Base-by-base conservation (phyloP, 2,888 invertebrate genomes). In the Cryptocephalus primarius region DNA sequence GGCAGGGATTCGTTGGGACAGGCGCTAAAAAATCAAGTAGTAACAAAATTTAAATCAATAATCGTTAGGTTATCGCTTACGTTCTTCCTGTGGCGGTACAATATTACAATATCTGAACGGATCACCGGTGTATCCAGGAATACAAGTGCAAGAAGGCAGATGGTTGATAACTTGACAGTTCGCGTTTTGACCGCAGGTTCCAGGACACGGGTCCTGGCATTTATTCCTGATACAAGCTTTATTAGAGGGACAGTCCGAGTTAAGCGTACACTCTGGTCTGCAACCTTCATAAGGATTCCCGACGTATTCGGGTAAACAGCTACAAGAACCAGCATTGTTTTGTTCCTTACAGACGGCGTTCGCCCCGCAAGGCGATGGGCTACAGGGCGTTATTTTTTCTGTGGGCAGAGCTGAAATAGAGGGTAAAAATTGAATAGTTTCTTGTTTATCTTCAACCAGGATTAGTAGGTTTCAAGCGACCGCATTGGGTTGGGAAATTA, bases 241-340 rank as follows among this genome's bases (percentile, higher is more conserved):
- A 61, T 81, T 75, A 56, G 77, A 75, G 32, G 80, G 70, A 66
- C 88, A 89, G 59, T 88, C 88, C 9, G 75, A 71, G 62, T 82
- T 88, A 3, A 85, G 69, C n/a, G 84, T 78, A 67, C 88, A 88
- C 68, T 89, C 87, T 8, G 88, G 88, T 55, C 86, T 76, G 63
- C 88, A 89, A 38, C 82, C 83, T 41, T 77, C 67, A 57, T 84
- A 85, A 1, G 88, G 87, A 69, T 88, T 84, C 31, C 88, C 89
- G 52, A 78, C 78, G 60, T 83, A 88, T 60, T 85, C 83, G 2
- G 78, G 73, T 33, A 83, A 63, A 64, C 90, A 90, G 32, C 75
- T 77, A 59, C 88, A 88, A 32, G 78, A 72, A 13, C 80, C 80
- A 48, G 77, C 68, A 42, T 85, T 85, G 57, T 82, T 74, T 50